Conservation (phyloP, 2,113 vertebrate genomes). For the Sylvietta virens region DNA sequence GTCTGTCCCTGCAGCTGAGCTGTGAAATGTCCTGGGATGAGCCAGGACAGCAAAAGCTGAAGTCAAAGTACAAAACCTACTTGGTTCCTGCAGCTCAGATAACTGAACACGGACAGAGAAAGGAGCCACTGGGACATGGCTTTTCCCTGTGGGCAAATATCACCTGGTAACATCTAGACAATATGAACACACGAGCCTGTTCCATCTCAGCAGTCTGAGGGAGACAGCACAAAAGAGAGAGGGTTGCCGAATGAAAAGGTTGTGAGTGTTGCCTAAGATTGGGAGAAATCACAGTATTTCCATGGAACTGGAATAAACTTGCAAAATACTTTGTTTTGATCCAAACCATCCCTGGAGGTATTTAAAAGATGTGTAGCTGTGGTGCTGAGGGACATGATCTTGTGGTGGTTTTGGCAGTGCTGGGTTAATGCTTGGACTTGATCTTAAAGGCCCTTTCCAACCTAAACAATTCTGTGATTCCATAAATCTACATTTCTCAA, state of each 20-base stretch:
- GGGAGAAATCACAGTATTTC: background rate
- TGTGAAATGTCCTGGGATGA: background rate
- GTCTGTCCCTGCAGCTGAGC: background rate
- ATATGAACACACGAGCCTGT: fast-evolving
- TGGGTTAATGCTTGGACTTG: background rate
- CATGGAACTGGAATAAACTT: background rate
- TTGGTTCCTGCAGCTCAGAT: background rate
- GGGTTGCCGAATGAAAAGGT: background rate
- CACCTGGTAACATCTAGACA: background rate
- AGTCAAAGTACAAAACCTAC: background rate
- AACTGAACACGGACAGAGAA: background rate
- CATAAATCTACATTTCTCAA: background rate
- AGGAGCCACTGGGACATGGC: background rate
- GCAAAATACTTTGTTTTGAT: background rate
- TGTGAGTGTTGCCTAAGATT: background rate
- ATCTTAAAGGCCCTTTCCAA: background rate
- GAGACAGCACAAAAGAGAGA: background rate
- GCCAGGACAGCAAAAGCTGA: background rate
- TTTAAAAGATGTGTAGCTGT: background rate
- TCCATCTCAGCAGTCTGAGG: background rate
- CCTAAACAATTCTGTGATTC: background rate
- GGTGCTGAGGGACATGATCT: background rate
- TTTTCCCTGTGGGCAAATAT: background rate
- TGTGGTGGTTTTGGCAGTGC: background rate
- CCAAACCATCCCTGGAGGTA: background rate